Base-by-base conservation (phyloP, 2,797 vertebrate species). In the Lepidocolaptes lacrymiger region DNA sequence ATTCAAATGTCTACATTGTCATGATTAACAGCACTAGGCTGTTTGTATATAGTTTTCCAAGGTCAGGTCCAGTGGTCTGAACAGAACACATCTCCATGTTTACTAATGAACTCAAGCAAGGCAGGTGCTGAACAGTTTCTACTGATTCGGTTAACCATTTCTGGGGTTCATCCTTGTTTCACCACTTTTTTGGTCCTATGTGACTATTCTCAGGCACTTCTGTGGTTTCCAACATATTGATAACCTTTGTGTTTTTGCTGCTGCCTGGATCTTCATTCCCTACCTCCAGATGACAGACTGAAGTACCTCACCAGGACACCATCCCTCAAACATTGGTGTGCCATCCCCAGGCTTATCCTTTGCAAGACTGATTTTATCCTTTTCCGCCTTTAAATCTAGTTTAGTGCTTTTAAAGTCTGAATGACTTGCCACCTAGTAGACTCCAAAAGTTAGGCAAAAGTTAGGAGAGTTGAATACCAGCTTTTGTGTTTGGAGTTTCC, bases 291-390 rank as follows among this genome's bases (percentile, higher is more conserved):
- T 5, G 10, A 5, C 0, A 2, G 28, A 23, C 24, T 44, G n/a
- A 43, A 59, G 7, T 17, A 39, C 4, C 24, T 64, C n/a, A 10
- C 3, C 10, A 0, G 1, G 7, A 32, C 8, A n/a, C 26, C 37
- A 44, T n/a, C 12, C 23, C 27, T 58, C 51, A 72, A 4, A 51
- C 6, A 24, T 3, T n/a, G 43, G 13, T 51, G 28, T 79, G 59
- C 52, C 4, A 15, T 17, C 4, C 11, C 23, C 37, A 24, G 23
- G n/a, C 5, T 88, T 51, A 28, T 44, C 43, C 41, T 58, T 51
- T 44, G 4, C 27, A 58, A 20, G 14, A 6, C 20, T 44, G 30
- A 5, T 43, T 64, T 44, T 17, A 51, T 51, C 19, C 8, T 5
- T 44, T 64, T 51, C 3, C 7, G 7, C 32, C n/a, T 51, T 72